Percentiles rank a stretch among this genome's conserved stretches.
These are phyloP conservation scores for Thunnus thynnus DNA, from an alignment of 2,113 vertebrate genomes.

Conservation along the genomic window DNA sequence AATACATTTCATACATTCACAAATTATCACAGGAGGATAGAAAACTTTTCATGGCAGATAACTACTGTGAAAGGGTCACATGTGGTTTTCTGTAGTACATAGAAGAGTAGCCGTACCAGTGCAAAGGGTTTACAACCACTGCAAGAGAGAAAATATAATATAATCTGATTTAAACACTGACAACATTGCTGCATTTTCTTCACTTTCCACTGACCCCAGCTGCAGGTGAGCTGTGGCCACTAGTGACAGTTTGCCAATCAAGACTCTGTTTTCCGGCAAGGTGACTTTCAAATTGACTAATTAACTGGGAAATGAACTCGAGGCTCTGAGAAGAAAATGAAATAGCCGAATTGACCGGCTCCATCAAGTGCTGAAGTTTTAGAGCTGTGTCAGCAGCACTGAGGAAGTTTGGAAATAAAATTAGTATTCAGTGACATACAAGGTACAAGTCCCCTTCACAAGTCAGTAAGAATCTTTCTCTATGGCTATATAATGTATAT, in stretches of 20 bases:
- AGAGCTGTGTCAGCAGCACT: conserved; percentile 43
- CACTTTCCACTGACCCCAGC: neutral
- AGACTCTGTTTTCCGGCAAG: conserved; percentile 7
- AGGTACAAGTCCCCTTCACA: neutral
- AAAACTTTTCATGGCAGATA: too few species aligned
- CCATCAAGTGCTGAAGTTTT: neutral
- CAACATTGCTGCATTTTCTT: too few species aligned
- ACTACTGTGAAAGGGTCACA: too few species aligned
- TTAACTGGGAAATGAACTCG: conserved; percentile 15
- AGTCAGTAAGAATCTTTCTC: neutral
- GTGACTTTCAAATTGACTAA: conserved; percentile 42
- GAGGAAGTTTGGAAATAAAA: neutral
- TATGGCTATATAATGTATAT: too few species aligned
- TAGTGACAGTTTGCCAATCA: conserved; percentile 20
- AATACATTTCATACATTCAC: too few species aligned
- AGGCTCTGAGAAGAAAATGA: conserved; percentile 11
- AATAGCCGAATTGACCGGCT: neutral
- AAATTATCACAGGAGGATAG: too few species aligned
- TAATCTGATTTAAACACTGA: too few species aligned
- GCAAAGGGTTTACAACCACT: too few species aligned
- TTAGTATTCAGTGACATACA: neutral
- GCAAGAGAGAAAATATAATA: too few species aligned
- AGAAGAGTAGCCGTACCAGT: too few species aligned
- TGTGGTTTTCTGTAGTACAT: too few species aligned
- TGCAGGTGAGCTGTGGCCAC: conserved; percentile 11